A percentile compares a stretch with the other conserved stretches of the same genome.
These are phyloP conservation scores for Dromius quadrimaculatus DNA, from an alignment of 2,888 invertebrate genomes.

Conservation along the genomic window DNA sequence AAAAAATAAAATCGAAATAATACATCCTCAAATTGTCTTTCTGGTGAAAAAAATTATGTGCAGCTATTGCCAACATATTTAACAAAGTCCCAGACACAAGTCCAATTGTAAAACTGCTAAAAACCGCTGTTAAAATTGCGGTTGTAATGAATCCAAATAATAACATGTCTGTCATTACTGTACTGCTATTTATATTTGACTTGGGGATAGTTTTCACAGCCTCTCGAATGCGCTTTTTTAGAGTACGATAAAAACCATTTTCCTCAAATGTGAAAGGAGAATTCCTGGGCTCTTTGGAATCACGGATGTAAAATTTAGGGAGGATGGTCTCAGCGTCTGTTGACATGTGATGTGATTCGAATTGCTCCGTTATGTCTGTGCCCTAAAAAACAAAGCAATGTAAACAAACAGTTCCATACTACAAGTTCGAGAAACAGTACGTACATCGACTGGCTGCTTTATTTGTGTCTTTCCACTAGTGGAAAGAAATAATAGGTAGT, in stretches of 20 bases:
- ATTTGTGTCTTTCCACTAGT: no score
- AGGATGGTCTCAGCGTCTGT: conserved; percentile 71
- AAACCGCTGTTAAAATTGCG: conserved; percentile 61
- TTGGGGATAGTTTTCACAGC: conserved; percentile 71
- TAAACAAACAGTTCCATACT: no score
- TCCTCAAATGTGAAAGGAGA: conserved; percentile 80
- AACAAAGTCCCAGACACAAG: conserved; percentile 71
- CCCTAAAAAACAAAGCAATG: conserved; percentile 75
- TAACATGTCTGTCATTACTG: conserved; percentile 65
- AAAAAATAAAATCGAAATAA: conserved; percentile 71
- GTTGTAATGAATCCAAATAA: conserved; percentile 62
- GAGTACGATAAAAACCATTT: conserved; percentile 79
- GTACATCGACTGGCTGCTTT: no score
- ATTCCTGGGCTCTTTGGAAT: conserved; percentile 74
- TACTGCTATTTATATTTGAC: conserved; percentile 60
- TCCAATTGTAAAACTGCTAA: conserved; percentile 65
- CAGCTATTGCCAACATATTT: conserved; percentile 71
- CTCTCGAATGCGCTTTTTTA: conserved; percentile 73
- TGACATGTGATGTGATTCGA: conserved; percentile 79
- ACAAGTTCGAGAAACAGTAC: no score
- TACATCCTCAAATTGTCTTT: conserved; percentile 84
- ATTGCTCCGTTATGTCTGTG: conserved; percentile 84
- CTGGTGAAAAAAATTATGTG: conserved; percentile 84
- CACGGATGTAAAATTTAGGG: conserved; percentile 75
- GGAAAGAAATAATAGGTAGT: no score